Evolutionary conservation across 2,888 invertebrate genomes (phyloP).

Genomic region (Caenorhabditis sp.): DNA sequence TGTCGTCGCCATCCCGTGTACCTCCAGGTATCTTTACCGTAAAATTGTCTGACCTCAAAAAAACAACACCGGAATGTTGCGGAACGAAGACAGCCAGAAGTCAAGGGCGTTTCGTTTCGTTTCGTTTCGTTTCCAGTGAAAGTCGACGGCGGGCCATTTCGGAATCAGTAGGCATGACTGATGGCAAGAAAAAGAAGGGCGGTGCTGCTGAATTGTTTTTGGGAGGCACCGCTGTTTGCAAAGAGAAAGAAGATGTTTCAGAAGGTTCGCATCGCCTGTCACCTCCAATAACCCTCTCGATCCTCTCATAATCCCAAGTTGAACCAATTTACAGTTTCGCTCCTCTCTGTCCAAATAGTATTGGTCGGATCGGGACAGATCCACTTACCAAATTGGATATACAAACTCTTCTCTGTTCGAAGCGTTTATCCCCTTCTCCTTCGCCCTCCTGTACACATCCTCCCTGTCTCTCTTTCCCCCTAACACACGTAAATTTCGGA

Average conservation of each 20-base stretch:
- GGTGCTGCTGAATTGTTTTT: too few relatives aligned
- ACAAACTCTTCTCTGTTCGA: constrained; percentile 32
- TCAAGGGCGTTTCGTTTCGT: constrained; percentile 49
- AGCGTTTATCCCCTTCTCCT: constrained; percentile 53
- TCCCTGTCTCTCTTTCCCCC: constrained; percentile 5
- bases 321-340: not conserved
- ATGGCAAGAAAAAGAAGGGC: not conserved
- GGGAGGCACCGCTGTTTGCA: constrained; percentile 16
- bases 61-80: constrained; percentile 24
- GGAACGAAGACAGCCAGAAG: too few relatives aligned
- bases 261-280: not conserved
- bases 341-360: too few relatives aligned
- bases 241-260: too few relatives aligned
- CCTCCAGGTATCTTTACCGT: too few relatives aligned
- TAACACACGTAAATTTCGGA: constrained; percentile 21
- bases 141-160: constrained; percentile 47
- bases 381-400: constrained; percentile 18
- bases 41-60: not conserved
- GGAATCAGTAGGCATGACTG: constrained; percentile 53
- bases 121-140: constrained; percentile 56
- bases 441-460: constrained; percentile 37
- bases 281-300: not conserved
- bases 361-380: too few relatives aligned
- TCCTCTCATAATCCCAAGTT: not conserved
- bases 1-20: not conserved